phyloP scores from a whole-genome alignment of 2,888 invertebrate genomes.

The Ochropleura leucogaster region DNA sequence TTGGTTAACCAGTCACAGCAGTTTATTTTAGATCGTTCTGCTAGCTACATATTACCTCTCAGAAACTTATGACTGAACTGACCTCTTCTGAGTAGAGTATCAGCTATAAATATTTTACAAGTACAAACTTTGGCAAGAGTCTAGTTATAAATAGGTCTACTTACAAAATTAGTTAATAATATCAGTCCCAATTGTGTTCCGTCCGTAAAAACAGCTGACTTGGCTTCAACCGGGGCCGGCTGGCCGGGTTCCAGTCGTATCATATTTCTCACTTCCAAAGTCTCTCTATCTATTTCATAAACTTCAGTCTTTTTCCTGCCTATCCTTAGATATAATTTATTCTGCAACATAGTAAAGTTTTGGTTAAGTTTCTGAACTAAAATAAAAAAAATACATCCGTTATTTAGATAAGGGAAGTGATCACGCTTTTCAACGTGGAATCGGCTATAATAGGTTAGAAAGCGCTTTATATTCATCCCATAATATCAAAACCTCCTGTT shows the following conservation, averaged over 20 bases:
- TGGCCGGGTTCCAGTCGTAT: conserved; percentile 81
- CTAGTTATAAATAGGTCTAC: conserved; percentile 59
- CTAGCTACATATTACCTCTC: not conserved
- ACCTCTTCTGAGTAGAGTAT: not conserved
- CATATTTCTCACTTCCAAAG: conserved; percentile 80
- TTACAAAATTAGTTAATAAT: conserved; percentile 83
- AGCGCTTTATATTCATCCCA: not conserved
- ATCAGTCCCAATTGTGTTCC: conserved; percentile 89
- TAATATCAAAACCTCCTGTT: not conserved
- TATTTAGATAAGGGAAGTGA: not conserved
- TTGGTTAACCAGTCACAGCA: not conserved
- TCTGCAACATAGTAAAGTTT: conserved; percentile 88
- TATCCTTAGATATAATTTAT: conserved; percentile 95
- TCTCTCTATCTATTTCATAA: conserved; percentile 85
- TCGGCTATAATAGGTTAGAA: not conserved
- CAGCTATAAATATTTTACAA: too few relatives aligned
- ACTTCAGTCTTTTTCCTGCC: conserved; percentile 88
- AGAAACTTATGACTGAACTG: not conserved
- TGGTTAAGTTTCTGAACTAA: not conserved
- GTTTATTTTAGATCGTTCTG: too few relatives aligned
- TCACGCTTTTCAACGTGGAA: not conserved
- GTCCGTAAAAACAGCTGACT: conserved; percentile 85
- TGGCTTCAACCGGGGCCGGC: conserved; percentile 77
- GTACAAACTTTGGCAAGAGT: too few relatives aligned
- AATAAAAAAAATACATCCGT: not conserved